Evolutionary conservation across 2,113 vertebrate genomes (phyloP).

Genomic region (Dryoscopus gambensis): DNA sequence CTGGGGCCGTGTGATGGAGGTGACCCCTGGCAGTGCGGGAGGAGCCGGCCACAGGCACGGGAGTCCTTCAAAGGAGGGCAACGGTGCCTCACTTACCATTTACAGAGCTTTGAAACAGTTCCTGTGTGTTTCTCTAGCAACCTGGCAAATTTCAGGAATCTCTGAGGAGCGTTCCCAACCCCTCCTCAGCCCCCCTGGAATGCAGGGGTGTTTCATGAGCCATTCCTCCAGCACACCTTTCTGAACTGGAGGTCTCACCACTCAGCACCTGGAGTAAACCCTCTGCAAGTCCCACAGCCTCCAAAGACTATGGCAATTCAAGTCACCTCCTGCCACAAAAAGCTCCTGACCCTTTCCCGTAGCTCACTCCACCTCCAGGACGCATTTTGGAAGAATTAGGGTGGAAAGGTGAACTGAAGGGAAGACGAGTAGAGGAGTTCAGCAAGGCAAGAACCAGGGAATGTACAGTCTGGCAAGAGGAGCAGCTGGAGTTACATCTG

Average conservation of each 20-base stretch:
- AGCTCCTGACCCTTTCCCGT: neutral
- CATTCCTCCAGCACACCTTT: neutral
- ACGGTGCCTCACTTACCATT: rapidly evolving
- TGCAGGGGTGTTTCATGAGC: rapidly evolving
- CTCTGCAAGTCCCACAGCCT: neutral
- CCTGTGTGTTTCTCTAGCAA: neutral
- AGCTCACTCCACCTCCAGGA: neutral
- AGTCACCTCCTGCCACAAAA: neutral
- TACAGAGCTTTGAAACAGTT: neutral
- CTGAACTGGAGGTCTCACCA: neutral
- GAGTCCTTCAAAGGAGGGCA: neutral
- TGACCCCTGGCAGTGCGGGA: neutral
- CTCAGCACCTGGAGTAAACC: neutral
- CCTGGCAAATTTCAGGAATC: neutral
- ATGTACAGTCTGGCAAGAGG: neutral
- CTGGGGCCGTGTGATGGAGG: rapidly evolving
- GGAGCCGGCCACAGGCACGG: neutral
- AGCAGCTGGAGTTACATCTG: neutral
- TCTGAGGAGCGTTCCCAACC: neutral
- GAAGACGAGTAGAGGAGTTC: neutral
- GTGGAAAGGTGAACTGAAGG: neutral
- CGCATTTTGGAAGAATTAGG: neutral
- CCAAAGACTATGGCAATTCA: neutral
- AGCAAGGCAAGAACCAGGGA: neutral
- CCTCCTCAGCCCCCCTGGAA: neutral